Percentiles rank a stretch among this genome's conserved stretches.
phyloP scores from a whole-genome alignment of 2,888 invertebrate genomes.

The Leptothorax acervorum region DNA sequence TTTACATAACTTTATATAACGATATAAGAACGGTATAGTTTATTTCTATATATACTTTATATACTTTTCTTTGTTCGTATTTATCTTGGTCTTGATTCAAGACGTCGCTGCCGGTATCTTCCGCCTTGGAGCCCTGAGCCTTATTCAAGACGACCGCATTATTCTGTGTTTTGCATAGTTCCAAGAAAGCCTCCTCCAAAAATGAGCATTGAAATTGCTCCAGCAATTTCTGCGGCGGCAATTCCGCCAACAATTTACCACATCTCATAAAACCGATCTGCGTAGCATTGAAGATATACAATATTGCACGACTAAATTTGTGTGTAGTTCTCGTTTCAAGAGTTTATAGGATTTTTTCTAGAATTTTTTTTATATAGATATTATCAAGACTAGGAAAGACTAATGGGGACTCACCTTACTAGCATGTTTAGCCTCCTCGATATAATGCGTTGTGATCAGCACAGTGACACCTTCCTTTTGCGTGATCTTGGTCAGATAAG shows the following conservation, averaged over 20 bases:
- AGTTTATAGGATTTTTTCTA: background rate
- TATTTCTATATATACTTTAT: background rate
- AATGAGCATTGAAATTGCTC: constrained; percentile 90
- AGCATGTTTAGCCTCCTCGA: constrained; percentile 95
- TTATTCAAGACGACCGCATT: constrained; percentile 71
- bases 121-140: background rate
- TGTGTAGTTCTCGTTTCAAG: background rate
- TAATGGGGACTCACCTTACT: constrained; percentile 88
- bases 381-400: background rate
- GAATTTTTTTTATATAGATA: background rate
- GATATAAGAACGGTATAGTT: background rate
- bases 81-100: background rate
- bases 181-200: constrained; percentile 95
- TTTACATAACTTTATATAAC: background rate
- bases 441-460: constrained; percentile 97
- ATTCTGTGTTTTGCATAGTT: constrained; percentile 90
- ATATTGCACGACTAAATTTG: background rate
- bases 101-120: background rate
- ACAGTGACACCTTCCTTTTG: constrained; percentile 91
- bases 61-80: background rate
- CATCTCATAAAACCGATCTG: constrained; percentile 96
- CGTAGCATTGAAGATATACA: background rate
- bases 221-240: constrained; percentile 91
- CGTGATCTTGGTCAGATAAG: constrained; percentile 92
- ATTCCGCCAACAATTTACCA: constrained; percentile 94